Conservation (phyloP, 2,797 vertebrate genomes). For the Anas acuta region DNA sequence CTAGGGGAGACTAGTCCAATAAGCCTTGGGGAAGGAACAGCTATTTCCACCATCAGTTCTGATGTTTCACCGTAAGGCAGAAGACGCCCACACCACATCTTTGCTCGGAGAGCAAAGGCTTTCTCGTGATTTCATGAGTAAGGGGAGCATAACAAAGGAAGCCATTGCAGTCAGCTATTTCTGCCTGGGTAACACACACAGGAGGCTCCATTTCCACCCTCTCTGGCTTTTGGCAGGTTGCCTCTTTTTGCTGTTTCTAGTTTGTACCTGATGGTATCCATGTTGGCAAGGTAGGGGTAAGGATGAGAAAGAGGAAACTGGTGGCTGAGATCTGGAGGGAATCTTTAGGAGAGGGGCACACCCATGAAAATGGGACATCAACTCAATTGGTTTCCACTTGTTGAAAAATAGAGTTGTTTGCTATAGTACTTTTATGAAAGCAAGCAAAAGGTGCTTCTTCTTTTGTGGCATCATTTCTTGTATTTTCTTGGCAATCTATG, state of each 20-base stretch:
- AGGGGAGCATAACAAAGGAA: neutral
- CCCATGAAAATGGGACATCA: neutral
- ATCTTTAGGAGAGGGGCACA: fast-evolving
- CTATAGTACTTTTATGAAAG: neutral
- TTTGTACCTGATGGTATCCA: neutral
- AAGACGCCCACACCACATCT: neutral
- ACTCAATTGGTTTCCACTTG: neutral
- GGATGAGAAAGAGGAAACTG: neutral
- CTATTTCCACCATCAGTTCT: neutral
- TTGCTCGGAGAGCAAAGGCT: neutral
- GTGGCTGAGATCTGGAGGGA: neutral
- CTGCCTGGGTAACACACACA: neutral
- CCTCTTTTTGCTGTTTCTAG: neutral
- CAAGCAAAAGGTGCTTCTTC: neutral
- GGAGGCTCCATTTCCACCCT: neutral
- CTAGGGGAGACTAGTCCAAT: fast-evolving
- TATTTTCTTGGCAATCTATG: neutral
- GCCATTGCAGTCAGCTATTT: neutral
- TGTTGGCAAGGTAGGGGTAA: neutral
- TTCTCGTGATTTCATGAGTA: neutral
- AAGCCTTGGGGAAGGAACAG: neutral
- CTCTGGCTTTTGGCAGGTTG: neutral
- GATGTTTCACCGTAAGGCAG: neutral
- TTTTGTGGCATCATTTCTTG: neutral
- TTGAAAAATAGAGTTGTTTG: neutral